Evolutionary conservation across 2,797 vertebrate genomes (phyloP).

Genomic region (Leptatherina wallacei): DNA sequence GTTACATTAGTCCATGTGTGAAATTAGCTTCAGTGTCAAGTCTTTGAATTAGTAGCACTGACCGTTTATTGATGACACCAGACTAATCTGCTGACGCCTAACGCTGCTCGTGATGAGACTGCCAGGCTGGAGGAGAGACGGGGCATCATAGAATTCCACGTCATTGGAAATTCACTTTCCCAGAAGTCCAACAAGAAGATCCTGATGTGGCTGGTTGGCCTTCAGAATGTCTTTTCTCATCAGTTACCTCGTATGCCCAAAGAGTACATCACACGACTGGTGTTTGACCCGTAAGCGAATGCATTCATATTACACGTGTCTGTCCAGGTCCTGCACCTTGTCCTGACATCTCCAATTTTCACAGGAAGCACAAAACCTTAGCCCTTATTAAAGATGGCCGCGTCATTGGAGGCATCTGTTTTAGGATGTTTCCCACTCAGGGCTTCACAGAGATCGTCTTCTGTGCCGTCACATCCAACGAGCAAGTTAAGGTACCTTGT

Average conservation of each 20-base stretch:
- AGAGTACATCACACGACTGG: constrained; percentile 97
- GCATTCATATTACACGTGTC: rapidly evolving
- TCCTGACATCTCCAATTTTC: not conserved
- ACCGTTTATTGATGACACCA: constrained; percentile 39
- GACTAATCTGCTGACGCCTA: constrained; percentile 95
- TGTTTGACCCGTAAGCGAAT: constrained; percentile 94
- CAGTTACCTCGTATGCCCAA: constrained; percentile 99
- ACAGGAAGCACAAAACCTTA: constrained; percentile 97
- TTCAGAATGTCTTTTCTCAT: constrained; percentile 99
- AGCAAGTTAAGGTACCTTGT: constrained; percentile 94
- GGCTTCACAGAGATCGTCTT: constrained; percentile 99
- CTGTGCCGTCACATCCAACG: constrained; percentile 97
- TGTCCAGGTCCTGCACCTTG: rapidly evolving
- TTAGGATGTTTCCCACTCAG: constrained; percentile 99
- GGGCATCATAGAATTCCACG: constrained; percentile 98
- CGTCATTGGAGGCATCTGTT: constrained; percentile 99
- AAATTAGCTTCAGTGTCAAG: no score
- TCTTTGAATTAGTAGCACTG: not conserved
- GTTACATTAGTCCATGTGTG: no score
- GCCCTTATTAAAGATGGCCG: constrained; percentile 97
- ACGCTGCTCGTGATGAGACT: constrained; percentile 95
- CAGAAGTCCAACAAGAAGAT: constrained; percentile 99
- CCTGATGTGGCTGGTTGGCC: constrained; percentile 96
- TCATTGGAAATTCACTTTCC: constrained; percentile 96
- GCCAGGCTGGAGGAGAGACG: constrained; percentile 95